A percentile compares a stretch with the other conserved stretches of the same genome.
Evolutionary conservation across 2,113 vertebrate species (phyloP).

Genomic region (Corythoichthys haematopterus): DNA sequence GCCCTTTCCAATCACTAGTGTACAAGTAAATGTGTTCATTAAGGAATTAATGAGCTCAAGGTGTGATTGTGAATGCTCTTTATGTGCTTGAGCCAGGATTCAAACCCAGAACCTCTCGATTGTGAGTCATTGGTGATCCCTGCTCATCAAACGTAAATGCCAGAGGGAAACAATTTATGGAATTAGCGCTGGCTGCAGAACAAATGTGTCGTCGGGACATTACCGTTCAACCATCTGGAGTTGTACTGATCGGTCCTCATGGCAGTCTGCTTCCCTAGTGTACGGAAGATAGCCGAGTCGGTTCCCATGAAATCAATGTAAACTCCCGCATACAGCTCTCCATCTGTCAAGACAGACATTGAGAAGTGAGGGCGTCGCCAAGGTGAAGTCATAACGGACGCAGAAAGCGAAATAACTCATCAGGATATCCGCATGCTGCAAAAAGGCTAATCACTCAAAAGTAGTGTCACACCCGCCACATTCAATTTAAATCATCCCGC

Average conservation of each 20-base stretch:
- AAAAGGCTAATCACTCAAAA: constrained; percentile 9
- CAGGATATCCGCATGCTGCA: not conserved
- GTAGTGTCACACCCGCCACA: constrained; percentile 8
- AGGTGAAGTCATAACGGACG: constrained; percentile 26
- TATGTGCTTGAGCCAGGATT: not conserved
- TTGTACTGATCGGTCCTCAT: constrained; percentile 99
- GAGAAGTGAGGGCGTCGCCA: constrained; percentile 5
- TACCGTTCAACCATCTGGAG: constrained; percentile 97
- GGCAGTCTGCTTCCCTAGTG: constrained; percentile 93
- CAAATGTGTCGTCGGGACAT: constrained; percentile 26
- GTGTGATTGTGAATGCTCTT: not conserved
- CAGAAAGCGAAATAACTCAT: constrained; percentile 15
- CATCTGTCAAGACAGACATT: constrained; percentile 74
- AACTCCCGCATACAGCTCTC: constrained; percentile 93
- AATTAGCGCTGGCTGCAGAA: constrained; percentile 28
- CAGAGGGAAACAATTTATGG: constrained; percentile 17
- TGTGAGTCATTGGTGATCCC: not conserved
- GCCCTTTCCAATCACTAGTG: too few species aligned
- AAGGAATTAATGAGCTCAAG: not conserved
- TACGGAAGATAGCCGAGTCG: constrained; percentile 94
- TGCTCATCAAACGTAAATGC: not conserved
- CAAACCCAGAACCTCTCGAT: not conserved
- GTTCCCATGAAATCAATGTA: constrained; percentile 99
- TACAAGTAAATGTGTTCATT: too few species aligned
- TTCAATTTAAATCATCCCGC: constrained; percentile 10